These are phyloP conservation scores for Microchrysa polita DNA, from an alignment of 2,888 invertebrate species.

Conservation along the genomic window DNA sequence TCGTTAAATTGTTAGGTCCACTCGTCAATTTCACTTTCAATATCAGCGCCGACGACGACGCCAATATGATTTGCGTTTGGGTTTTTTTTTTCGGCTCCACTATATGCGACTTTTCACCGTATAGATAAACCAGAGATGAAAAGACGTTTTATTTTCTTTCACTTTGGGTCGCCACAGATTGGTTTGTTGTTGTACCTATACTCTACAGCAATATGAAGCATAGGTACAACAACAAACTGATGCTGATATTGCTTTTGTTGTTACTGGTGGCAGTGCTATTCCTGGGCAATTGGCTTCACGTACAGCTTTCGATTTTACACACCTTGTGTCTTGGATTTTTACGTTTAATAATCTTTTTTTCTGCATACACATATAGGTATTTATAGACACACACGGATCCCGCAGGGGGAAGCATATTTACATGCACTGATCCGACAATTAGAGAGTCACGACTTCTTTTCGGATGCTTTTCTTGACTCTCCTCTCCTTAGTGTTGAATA, in stretches of 20 bases:
- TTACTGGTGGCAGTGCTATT: no score
- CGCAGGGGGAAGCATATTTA: background rate
- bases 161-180: background rate
- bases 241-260: no score
- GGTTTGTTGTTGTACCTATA: background rate
- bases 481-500: no score
- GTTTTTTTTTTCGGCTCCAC: background rate
- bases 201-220: no score
- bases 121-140: background rate
- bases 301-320: background rate
- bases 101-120: background rate
- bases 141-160: constrained; percentile 1
- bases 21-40: constrained; percentile 11
- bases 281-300: background rate
- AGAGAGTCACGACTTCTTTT: constrained; percentile 44
- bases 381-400: background rate
- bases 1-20: background rate
- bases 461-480: no score
- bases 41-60: background rate
- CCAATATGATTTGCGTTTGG: constrained; percentile 5
- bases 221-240: no score
- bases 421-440: constrained; percentile 35
- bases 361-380: no score
- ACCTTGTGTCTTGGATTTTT: background rate
- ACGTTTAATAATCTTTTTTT: no score